Base-by-base conservation (phyloP, 2,888 invertebrate genomes). In the Sylvicola cinctus region DNA sequence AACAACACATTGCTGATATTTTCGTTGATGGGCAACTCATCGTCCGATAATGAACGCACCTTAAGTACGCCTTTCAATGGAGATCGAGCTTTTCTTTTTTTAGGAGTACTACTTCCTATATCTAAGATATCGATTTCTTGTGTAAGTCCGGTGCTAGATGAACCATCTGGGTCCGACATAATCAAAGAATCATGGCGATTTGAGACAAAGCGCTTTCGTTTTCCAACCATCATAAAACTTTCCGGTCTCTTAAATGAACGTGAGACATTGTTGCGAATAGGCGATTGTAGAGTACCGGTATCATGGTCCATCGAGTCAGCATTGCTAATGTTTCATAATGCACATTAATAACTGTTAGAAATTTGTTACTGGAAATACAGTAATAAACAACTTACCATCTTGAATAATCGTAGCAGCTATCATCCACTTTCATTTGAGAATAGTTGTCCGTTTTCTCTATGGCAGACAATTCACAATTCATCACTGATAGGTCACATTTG, bases 111-210 rank as follows among this genome's bases (percentile, higher is more conserved):
- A 43, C 72, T 70, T 34, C 65, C 70, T 12, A 76, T 62, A 41
- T 74, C 75, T 37, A 76, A 49, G 0, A 70, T 63, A 52, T 68
- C 64, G 27, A 76, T 74, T 50, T 77, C 77, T 45, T 74, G 72
- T 3, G 77, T 77, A 3, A 76, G 58, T 0, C 77, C 76, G 29
- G 74, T 73, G 45, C 63, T 65, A 37, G 63, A 62, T 20, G 61
- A 61, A 20, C 55, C 55, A 27, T 62, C 63, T 25, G 62, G 64
- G 27, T 52, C 52, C 34, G 46, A 44, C 30, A 48, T 46, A 13
- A 49, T 49, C 28, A 43, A 47, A 32, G 45, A 49, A 37, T 55
- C 55, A 11, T 49, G 50, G 10, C 52, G 52, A 44, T 51, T 52
- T 8, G 50, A 46, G 31, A 68, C 45, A 48, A 67, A 64, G 39